Conservation (phyloP, 2,888 invertebrate species). For the Fragum fragum region DNA sequence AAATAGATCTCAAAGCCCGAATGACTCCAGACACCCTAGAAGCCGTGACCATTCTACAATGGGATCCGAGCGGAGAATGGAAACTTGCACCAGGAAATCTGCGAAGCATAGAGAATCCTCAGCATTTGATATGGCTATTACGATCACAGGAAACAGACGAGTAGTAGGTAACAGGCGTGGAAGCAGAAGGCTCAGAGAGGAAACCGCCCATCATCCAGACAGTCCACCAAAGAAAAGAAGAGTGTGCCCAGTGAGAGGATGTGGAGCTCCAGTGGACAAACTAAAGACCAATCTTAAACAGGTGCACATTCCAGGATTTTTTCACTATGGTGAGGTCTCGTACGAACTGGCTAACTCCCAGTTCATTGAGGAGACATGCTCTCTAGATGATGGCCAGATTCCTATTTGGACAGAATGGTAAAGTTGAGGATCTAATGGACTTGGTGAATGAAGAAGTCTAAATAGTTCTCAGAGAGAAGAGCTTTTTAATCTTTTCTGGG, state of each 20-base stretch:
- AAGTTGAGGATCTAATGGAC: background rate
- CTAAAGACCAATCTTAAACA: background rate
- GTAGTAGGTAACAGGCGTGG: too few relatives aligned
- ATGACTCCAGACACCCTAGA: background rate
- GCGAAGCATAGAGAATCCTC: too few relatives aligned
- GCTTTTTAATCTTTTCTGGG: background rate
- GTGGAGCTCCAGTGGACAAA: background rate
- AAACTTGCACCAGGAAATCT: too few relatives aligned
- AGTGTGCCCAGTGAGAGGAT: background rate
- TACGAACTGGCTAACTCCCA: background rate
- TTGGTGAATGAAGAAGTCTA: background rate
- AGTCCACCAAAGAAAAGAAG: background rate
- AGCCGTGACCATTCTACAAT: background rate
- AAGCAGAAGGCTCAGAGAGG: too few relatives aligned
- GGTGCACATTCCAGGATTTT: slow-evolving; percentile 18
- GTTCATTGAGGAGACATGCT: background rate
- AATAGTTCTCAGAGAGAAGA: background rate
- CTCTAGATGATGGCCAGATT: background rate
- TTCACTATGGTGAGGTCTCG: background rate
- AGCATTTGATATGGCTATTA: too few relatives aligned
- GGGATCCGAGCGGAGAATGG: too few relatives aligned
- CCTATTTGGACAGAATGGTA: background rate
- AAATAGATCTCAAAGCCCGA: background rate
- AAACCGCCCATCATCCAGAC: too few relatives aligned
- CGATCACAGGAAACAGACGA: too few relatives aligned